These are phyloP conservation scores for Heliothis subflexa DNA, from an alignment of 1,140 invertebrate species.

Conservation along the genomic window DNA sequence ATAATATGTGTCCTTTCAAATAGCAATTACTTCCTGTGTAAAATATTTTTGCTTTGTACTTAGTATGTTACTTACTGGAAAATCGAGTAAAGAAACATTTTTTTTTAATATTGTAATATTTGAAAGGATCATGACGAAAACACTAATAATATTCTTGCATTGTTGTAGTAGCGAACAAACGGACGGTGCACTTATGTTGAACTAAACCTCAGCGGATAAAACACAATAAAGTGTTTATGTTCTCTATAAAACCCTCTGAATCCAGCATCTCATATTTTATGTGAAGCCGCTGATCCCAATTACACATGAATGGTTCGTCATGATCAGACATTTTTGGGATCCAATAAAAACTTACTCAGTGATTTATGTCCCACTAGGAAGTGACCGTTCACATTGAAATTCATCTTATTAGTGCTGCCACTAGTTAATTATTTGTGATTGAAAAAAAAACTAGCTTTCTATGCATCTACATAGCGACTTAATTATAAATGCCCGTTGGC, in stretches of 20 bases:
- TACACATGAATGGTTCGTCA: constrained; percentile 84
- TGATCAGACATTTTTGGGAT: constrained; percentile 81
- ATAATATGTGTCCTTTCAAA: constrained; percentile 37
- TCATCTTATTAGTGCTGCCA: constrained; percentile 75
- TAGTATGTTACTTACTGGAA: background rate
- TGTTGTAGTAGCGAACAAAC: constrained; percentile 42
- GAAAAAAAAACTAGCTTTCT: constrained; percentile 4
- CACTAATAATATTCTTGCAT: background rate
- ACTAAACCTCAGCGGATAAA: constrained; percentile 69
- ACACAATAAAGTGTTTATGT: constrained; percentile 85
- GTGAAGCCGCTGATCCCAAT: constrained; percentile 82
- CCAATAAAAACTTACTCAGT: constrained; percentile 78
- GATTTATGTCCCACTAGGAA: constrained; percentile 79
- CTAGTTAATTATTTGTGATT: constrained; percentile 65
- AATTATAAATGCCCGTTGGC: background rate
- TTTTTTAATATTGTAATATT: background rate
- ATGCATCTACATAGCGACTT: background rate
- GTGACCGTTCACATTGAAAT: constrained; percentile 70
- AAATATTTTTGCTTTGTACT: background rate
- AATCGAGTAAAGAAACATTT: too few relatives aligned
- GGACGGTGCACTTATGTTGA: constrained; percentile 55
- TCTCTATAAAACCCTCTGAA: constrained; percentile 80
- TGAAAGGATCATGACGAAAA: background rate
- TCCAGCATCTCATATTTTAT: constrained; percentile 83
- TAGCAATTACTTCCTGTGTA: constrained; percentile 29